Conservation (phyloP, 1,140 invertebrate genomes). For the Bradysia coprophila region DNA sequence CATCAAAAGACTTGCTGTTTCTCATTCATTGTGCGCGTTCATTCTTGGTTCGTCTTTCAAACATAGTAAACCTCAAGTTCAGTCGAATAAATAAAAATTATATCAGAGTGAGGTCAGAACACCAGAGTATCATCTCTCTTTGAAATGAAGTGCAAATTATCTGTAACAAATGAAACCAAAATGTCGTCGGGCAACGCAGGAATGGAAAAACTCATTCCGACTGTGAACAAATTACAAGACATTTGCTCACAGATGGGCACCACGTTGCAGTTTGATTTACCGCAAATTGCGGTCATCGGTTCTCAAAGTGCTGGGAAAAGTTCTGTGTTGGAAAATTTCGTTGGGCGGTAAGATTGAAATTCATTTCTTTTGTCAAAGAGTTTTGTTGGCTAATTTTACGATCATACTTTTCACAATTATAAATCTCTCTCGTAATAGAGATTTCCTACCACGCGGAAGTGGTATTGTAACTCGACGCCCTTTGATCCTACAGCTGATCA, state of each 20-base stretch:
- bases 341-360: slow-evolving; percentile 64
- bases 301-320: slow-evolving; percentile 95
- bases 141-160: too few relatives aligned
- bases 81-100: too few relatives aligned
- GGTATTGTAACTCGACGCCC: slow-evolving; percentile 96
- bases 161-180: neutral
- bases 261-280: neutral
- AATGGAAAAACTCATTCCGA: neutral
- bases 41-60: too few relatives aligned
- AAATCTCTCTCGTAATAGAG: neutral
- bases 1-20: too few relatives aligned
- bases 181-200: neutral
- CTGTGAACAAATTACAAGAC: neutral
- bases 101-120: too few relatives aligned
- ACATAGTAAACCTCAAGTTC: too few relatives aligned
- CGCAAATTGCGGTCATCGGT: slow-evolving; percentile 2
- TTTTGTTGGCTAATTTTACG: neutral
- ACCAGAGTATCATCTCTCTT: too few relatives aligned
- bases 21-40: too few relatives aligned
- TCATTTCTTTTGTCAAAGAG: neutral
- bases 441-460: slow-evolving; percentile 85
- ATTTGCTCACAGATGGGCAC: neutral
- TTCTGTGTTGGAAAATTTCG: slow-evolving; percentile 95
- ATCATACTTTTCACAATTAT: neutral
- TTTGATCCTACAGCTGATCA: slow-evolving; percentile 84